Percentiles rank a stretch among this genome's conserved stretches.
Evolutionary conservation across 30 jellyfish, hydroid and myxozoan species (phyloP).

Genomic region (Pseudorhiza aurosa): DNA sequence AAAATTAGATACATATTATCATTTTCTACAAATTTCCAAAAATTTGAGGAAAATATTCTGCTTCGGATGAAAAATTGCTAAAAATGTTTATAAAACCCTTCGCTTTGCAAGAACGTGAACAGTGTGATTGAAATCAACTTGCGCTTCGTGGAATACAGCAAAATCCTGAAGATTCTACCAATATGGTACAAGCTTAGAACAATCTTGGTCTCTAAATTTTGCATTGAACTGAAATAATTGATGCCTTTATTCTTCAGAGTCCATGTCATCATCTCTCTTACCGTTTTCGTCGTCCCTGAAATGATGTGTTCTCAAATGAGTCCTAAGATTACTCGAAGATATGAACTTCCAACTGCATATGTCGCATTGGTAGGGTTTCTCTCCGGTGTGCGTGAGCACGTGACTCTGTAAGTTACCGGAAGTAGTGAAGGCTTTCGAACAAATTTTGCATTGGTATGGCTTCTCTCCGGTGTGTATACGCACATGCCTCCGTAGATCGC

Average conservation of each 20-base stretch:
- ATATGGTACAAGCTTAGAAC: no score
- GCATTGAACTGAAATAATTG: no score
- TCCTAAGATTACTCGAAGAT: conserved; percentile 83
- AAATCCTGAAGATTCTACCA: no score
- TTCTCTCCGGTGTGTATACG: conserved; percentile 98
- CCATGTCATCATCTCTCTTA: conserved; percentile 53
- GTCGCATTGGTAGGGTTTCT: conserved; percentile 94
- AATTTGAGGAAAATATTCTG: no score
- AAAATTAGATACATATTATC: no score
- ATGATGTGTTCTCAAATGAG: conserved; percentile 95
- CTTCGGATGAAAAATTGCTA: no score
- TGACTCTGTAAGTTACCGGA: conserved; percentile 93
- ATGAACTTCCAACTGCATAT: conserved; percentile 95
- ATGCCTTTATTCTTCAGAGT: conserved; percentile 38
- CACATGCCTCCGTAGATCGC: conserved; percentile 95
- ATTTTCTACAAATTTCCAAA: no score
- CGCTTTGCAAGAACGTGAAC: no score
- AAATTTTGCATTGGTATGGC: conserved; percentile 95
- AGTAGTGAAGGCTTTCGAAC: conserved; percentile 97
- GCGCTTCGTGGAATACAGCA: no score
- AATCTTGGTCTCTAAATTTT: no score
- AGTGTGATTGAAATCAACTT: no score
- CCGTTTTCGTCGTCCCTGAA: conserved; percentile 58
- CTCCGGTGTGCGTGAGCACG: conserved; percentile 97
- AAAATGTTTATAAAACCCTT: no score